Conservation (phyloP, 2,888 invertebrate genomes). For the Caradrina clavipalpis region DNA sequence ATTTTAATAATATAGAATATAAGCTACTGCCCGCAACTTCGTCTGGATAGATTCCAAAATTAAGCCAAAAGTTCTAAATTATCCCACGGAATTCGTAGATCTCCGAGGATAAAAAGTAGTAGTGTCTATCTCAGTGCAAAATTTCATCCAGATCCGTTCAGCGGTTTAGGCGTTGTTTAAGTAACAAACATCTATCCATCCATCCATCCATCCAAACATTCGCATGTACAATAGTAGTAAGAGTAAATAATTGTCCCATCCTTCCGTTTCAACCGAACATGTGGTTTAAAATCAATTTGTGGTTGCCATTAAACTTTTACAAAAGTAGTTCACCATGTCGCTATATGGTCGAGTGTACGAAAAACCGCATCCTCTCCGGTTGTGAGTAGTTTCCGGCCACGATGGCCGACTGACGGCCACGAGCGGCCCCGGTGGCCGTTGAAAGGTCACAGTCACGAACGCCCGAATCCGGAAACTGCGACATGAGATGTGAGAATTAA, state of each 20-base stretch:
- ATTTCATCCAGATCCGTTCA: no score
- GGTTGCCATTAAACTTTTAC: slow-evolving; percentile 38
- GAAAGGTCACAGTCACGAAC: slow-evolving; percentile 54
- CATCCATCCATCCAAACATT: no score
- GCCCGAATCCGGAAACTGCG: slow-evolving; percentile 22
- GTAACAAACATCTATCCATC: no score
- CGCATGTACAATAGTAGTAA: no score
- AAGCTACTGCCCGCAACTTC: no score
- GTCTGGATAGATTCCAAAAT: no score
- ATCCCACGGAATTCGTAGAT: no score
- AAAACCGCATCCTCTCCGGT: slow-evolving; percentile 62
- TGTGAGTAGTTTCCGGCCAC: slow-evolving; percentile 54
- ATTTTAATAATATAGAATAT: no score
- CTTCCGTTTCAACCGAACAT: slow-evolving; percentile 39
- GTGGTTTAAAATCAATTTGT: slow-evolving; percentile 60
- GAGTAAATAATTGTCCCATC: slow-evolving; percentile 26
- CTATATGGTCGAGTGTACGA: slow-evolving; percentile 39
- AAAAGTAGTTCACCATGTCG: slow-evolving; percentile 39
- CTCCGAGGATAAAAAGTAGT: no score
- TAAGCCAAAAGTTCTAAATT: no score
- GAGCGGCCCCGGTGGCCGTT: slow-evolving; percentile 18
- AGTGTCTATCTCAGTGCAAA: no score
- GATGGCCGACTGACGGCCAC: slow-evolving; percentile 14
- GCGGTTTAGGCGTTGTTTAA: no score
- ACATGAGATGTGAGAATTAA: neutral